Evolutionary conservation across 2,888 invertebrate species (phyloP), one percentile per base, ranked within the genome.

Genomic region (Nomada ferruginata): DNA sequence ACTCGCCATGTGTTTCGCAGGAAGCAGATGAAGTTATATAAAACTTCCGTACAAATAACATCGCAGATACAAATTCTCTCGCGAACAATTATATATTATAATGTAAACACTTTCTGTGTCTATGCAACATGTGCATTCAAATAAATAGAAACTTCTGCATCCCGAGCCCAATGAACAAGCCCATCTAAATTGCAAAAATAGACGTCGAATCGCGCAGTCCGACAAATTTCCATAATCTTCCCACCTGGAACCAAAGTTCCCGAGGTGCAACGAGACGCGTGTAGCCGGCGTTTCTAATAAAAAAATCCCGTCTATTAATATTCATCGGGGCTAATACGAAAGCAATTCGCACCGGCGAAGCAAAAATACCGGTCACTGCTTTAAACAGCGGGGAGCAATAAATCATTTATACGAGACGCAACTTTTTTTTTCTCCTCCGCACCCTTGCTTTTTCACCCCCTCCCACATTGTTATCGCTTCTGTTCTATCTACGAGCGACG

Each of bases 351-450:
- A 71, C 13, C 26, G 13, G 7, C 20, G 55, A 11, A 18, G 29
- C 47, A 79, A 70, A 70, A 65, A 70, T 79, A 26, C 42, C 42
- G 70, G 65, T 79, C 79, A 57, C 64, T 64, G 79, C 59, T 70
- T 79, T 65, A 79, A 79, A 18, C 70, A 71, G 64, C 64, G 15
- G 11, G 13, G 18, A 44, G 60, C 60, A 55, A 79, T 79, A 61
- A 79, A 79, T 79, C 60, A 79, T 78, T 79, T 59, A 42, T 20
- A 29, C 42, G 47, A 60, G 55, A 53, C 23, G 42, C 52, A 70
- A 64, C 52, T 55, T 36, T 60, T 50, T 42, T 52, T 26, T 15
- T 7, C 20, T 20, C 5, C 47, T 9, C 20, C 15, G 26, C 20
- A 3, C 7, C 44, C 15, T 47, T 47, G 2, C 9, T 5, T 20